Conservation (phyloP, 2,888 invertebrate genomes). For the Pheosia tremula region DNA sequence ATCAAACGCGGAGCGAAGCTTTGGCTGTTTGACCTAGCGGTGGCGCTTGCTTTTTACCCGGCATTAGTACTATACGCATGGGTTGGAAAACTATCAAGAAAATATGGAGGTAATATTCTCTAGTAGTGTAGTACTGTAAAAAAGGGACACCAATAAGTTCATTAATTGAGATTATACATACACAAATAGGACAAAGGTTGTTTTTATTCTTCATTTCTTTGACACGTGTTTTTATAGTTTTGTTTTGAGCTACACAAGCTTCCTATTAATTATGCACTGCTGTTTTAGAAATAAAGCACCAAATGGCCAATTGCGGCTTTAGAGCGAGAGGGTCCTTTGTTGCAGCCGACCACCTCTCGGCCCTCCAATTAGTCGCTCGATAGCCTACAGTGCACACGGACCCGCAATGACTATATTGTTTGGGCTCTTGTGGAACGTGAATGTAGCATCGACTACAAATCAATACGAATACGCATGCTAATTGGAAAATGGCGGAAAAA, state of each 20-base stretch:
- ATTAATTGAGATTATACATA: no score
- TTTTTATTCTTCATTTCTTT: no score
- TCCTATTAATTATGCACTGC: not conserved
- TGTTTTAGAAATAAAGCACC: constrained; percentile 3
- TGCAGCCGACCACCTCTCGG: constrained; percentile 36
- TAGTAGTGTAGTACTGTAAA: no score
- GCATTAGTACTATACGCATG: constrained; percentile 54
- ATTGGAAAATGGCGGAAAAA: no score
- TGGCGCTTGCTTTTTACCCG: constrained; percentile 65
- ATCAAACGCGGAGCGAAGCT: constrained; percentile 62
- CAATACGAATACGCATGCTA: no score
- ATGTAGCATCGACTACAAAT: no score
- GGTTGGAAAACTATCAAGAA: constrained; percentile 47
- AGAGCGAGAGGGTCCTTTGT: constrained; percentile 38
- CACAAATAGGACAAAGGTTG: no score
- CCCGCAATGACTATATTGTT: constrained; percentile 29
- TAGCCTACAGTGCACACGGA: constrained; percentile 40
- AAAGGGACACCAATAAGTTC: no score
- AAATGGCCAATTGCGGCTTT: constrained; percentile 23
- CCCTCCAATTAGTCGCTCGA: constrained; percentile 62
- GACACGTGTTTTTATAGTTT: not conserved
- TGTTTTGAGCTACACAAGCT: not conserved
- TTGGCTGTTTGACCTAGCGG: constrained; percentile 64
- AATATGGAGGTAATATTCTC: constrained; percentile 49
- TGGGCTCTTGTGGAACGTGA: constrained; percentile 11